Evolutionary conservation across 2,888 invertebrate species (phyloP).

Genomic region (Sminthurinus aureus): DNA sequence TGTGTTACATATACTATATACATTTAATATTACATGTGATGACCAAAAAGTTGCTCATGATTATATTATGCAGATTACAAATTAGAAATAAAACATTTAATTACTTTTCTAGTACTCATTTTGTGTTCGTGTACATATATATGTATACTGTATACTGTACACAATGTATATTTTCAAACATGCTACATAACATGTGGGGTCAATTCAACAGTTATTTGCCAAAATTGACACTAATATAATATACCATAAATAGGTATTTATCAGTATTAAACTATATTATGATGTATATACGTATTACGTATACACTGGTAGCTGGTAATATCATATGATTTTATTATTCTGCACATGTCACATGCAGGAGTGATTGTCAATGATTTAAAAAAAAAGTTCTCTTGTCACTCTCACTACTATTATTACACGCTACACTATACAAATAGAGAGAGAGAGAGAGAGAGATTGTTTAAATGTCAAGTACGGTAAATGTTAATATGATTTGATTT

Average conservation of each 20-base stretch:
- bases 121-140: background rate
- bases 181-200: background rate
- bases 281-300: background rate
- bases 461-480: background rate
- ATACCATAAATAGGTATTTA: background rate
- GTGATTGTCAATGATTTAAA: background rate
- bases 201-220: too few species aligned
- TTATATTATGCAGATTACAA: too few species aligned
- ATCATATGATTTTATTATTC: background rate
- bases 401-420: background rate
- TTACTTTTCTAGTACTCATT: background rate
- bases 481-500: background rate
- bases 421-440: background rate
- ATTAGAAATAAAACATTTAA: background rate
- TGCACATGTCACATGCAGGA: background rate
- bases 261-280: background rate
- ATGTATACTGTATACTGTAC: too few species aligned
- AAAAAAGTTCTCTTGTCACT: constrained; percentile 13
- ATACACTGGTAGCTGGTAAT: background rate
- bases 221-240: background rate
- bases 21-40: too few species aligned
- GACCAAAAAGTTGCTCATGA: too few species aligned
- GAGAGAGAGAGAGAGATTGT: background rate
- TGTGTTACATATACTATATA: too few species aligned
- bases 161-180: too few species aligned